Evolutionary conservation across 2,797 vertebrate genomes (phyloP), one percentile per base, ranked within the genome.

Genomic region (Petrocephalus schoutedeni): DNA sequence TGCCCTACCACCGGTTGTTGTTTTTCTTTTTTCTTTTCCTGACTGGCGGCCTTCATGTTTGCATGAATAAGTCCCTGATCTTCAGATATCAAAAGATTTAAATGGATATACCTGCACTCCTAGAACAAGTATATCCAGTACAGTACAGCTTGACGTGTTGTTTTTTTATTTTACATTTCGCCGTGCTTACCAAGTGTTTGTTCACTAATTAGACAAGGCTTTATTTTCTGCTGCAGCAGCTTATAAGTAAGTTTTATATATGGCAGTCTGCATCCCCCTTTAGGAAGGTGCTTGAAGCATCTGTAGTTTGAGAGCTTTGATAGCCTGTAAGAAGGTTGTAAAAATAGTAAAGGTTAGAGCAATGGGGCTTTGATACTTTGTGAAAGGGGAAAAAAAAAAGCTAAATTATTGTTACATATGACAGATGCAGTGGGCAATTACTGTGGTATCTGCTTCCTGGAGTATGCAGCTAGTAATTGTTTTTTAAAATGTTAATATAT

Each of bases 321-420:
- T 88, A 77, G 89, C 89, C 90, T 41, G 56, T 45, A 14, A 64
- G 83, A n/a, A 71, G 16, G 45, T 9, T 86, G 12, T 59, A 19
- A 56, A 86, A 41, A 61, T 21, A 2, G n/a, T 53, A 7, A 7
- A 57, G 1, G 8, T 77, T 59, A 21, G 23, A 86, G 56, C 0
- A 23, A 89, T 91, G 89, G 88, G 92, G 90, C 88, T 88, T 92
- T 77, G 32, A 45, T 77, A 8, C 28, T 71, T 71, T 1, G 9
- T 23, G 59, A 61, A 23, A 28, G 9, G 8, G 12, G 12, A 56
- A 56, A 56, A 12, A 14, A 14, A 9, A 12, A 12, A 8, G 9
- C 2, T 54, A 12, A 8, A 8, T 4, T 80, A 49, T 36, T 28
- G 16, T 41, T 49, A n/a, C 16, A 49, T 49, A 80, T 49, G 19